Evolutionary conservation across 53 echinoderm and acorn worm genomes (phyloP), one percentile per base, ranked within the genome.

Genomic region (Crossaster papposus): DNA sequence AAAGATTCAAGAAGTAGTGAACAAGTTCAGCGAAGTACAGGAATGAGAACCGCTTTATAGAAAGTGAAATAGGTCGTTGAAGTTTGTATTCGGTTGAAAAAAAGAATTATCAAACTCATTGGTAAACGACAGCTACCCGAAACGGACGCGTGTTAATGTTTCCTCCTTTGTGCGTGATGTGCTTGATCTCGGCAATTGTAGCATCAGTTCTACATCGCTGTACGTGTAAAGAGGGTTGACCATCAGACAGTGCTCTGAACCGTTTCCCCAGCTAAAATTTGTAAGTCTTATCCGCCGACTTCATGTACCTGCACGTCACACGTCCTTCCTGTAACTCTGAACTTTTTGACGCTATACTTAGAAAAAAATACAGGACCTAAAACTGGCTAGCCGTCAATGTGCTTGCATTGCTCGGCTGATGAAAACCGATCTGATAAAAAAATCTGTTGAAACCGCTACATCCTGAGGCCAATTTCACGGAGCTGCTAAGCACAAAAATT

Each of bases 291-390:
- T 23, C 79, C 14, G 50, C 29, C 79, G 54, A 30, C 79, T 79
- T 44, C 79, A 38, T 38, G 79, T 26, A 79, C 79, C 51, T 52
- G 15, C 15, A 58, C 58, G 58, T 58, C 58, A 58, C 14, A 51
- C 37, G 15, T 17, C 29, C 79, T 79, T 79, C 79, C 79, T 79
- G 79, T 53, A 15, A 0, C 1, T n/a, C 30, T 79, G 36, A 23
- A 35, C 34, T 54, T 53, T 23, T 54, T 30, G 2, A 5, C 51
- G 79, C 79, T 79, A 79, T 55, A 55, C 79, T 79, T 79, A 79
- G 79, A 79, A 44, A 31, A 70, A 70, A n/a, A n/a, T n/a, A n/a
- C n/a, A 30, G 31, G 31, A 23, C 31, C 71, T 5, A 52, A 5
- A 44, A 44, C 44, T 7, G 44, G 44, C 44, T 44, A 44, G 6